Evolutionary conservation across 2,888 invertebrate genomes (phyloP).

Genomic region (Leptinotarsa peninsularis): DNA sequence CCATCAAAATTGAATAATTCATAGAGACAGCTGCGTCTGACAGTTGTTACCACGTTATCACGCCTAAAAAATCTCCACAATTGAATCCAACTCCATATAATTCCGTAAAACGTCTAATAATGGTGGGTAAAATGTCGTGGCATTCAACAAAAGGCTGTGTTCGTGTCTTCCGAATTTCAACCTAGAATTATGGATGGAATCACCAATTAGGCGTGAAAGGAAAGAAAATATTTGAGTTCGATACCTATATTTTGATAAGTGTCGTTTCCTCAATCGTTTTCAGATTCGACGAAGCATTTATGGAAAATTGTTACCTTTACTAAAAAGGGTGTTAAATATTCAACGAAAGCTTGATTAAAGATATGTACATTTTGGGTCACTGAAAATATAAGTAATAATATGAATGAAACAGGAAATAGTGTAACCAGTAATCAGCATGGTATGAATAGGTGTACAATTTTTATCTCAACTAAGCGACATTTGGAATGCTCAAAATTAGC

Average conservation of each 20-base stretch:
- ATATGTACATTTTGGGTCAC: too few species aligned
- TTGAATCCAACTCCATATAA: neutral
- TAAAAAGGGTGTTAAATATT: too few species aligned
- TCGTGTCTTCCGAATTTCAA: constrained; percentile 5
- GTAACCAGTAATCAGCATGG: too few species aligned
- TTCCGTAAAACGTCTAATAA: constrained; percentile 16
- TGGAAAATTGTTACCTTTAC: neutral
- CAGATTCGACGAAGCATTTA: neutral
- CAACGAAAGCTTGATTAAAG: too few species aligned
- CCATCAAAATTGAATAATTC: constrained; percentile 27
- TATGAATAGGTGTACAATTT: too few species aligned
- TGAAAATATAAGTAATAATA: too few species aligned
- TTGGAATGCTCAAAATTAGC: too few species aligned
- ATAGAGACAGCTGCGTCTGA: constrained; percentile 20
- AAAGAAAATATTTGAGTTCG: constrained; percentile 1
- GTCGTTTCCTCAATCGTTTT: neutral
- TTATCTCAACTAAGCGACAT: too few species aligned
- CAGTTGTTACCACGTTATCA: constrained; percentile 27
- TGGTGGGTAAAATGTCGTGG: constrained; percentile 7
- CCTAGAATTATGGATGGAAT: constrained; percentile 4
- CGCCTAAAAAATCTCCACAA: constrained; percentile 15
- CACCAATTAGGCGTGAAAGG: constrained; percentile 3
- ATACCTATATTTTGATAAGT: neutral
- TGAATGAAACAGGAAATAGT: too few species aligned
- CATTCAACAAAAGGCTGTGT: constrained; percentile 7